These are phyloP conservation scores for Trachops cirrhosus DNA, from an alignment of 2,797 vertebrate species.

Conservation along the genomic window DNA sequence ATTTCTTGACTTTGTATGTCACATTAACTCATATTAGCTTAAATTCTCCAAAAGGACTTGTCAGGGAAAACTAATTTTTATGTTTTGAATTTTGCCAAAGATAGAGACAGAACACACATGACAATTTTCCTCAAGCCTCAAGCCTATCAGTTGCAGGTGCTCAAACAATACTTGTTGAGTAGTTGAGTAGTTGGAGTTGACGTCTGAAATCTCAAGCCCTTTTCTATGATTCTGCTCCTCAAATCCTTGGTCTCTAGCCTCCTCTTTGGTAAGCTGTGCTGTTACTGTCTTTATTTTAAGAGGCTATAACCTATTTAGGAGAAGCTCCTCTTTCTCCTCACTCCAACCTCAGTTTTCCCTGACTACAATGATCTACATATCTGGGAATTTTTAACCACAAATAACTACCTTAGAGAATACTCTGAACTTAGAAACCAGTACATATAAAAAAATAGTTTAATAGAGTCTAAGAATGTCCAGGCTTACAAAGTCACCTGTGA, in stretches of 20 bases:
- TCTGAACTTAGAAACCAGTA: neutral
- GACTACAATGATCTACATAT: neutral
- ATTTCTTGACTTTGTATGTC: neutral
- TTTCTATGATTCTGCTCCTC: neutral
- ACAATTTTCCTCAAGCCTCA: neutral
- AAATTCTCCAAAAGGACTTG: neutral
- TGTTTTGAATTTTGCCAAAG: neutral
- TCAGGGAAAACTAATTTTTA: neutral
- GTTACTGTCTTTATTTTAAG: neutral
- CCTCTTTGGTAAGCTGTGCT: neutral
- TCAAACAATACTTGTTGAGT: neutral
- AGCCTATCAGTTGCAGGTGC: neutral
- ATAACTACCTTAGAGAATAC: neutral
- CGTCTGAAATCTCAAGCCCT: neutral
- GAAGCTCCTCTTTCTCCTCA: neutral
- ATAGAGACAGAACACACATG: neutral
- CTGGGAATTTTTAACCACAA: neutral
- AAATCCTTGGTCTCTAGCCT: neutral
- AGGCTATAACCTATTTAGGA: neutral
- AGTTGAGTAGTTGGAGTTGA: neutral
- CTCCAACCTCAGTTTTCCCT: neutral
- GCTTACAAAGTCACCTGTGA: conserved; percentile 45
- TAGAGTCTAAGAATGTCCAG: neutral
- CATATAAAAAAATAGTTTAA: neutral
- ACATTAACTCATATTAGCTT: neutral